Evolutionary conservation across 2,888 invertebrate genomes (phyloP), one percentile per base, ranked within the genome.

Genomic region (Dryococelus australis): DNA sequence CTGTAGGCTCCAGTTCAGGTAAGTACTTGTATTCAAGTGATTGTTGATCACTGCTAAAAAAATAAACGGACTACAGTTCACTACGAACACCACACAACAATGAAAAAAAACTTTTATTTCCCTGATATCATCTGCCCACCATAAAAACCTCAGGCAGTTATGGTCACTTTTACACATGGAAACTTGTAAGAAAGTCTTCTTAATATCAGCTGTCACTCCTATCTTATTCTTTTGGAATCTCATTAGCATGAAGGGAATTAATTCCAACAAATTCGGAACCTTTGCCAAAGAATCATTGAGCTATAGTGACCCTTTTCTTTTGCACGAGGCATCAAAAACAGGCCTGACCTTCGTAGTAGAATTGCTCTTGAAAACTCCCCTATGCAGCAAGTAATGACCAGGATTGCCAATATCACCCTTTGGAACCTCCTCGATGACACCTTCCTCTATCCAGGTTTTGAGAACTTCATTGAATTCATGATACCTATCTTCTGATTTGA

Each of bases 241-340:
- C 27, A 85, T 35, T 20, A 87, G 27, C 9, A 87, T 24, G 24
- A 9, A 12, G 10, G 85, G 87, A 20, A 87, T 87, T 28, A 43
- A 10, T 78, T 86, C 51, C 26, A 87, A 43, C 43, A 87, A 35
- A 87, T 87, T 90, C 1, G 87, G 87, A 4, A 90, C 90, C 65
- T 89, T 90, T 24, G 88, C 89, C 26, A 90, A 83, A 85, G 89
- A 90, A 13, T 90, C 87, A 88, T 90, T 90, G 20, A 90, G 87
- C 20, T 88, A 89, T 20, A 87, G 87, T 13, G 26, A 10, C 12
- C 84, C 80, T 35, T 88, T 86, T 20, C 43, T 87, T 28, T 86
- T 87, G 0, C 89, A 88, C 13, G 88, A 89, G n/a, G n/a, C n/a
- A n/a, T n/a, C n/a, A n/a, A n/a, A n/a, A n/a, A n/a, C n/a, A n/a